Evolutionary conservation across 2,113 vertebrate species (phyloP).

Genomic region (Malurus melanocephalus): DNA sequence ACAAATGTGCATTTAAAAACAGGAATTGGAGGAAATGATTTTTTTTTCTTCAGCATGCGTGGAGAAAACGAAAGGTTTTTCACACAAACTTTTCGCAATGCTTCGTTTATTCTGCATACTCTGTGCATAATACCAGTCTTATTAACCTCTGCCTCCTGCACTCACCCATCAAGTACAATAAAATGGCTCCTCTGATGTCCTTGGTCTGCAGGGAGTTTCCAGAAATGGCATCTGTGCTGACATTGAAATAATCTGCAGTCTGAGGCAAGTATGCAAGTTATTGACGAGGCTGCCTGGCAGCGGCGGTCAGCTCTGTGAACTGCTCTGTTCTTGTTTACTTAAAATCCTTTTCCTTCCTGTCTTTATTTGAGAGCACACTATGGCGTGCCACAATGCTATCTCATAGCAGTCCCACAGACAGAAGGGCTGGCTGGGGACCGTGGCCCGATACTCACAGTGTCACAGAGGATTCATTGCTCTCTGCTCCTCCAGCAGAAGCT

Average conservation of each 20-base stretch:
- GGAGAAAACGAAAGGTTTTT: neutral
- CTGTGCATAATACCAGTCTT: neutral
- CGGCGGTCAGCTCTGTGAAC: neutral
- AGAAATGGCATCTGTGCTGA: conserved; percentile 56
- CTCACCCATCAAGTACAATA: conserved; percentile 34
- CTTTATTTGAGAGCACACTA: neutral
- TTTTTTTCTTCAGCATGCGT: neutral
- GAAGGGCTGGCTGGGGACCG: rapidly evolving
- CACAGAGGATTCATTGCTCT: neutral
- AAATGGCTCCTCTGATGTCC: conserved; percentile 55
- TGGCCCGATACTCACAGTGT: rapidly evolving
- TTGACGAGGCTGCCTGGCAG: conserved; percentile 36
- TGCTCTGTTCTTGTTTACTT: neutral
- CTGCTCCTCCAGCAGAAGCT: neutral
- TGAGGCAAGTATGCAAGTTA: conserved; percentile 34
- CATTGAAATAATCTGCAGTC: conserved; percentile 54
- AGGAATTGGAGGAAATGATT: neutral
- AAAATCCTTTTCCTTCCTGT: conserved; percentile 42
- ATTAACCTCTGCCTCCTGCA: conserved; percentile 49
- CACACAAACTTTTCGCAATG: neutral
- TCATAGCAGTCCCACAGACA: neutral
- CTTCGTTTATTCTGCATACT: neutral
- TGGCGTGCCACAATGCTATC: neutral
- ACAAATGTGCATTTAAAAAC: neutral
- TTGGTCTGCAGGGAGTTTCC: conserved; percentile 58